A percentile compares a stretch with the other conserved stretches of the same genome.
Conservation (phyloP, 2,113 vertebrate species). For the Larimichthys crocea region DNA sequence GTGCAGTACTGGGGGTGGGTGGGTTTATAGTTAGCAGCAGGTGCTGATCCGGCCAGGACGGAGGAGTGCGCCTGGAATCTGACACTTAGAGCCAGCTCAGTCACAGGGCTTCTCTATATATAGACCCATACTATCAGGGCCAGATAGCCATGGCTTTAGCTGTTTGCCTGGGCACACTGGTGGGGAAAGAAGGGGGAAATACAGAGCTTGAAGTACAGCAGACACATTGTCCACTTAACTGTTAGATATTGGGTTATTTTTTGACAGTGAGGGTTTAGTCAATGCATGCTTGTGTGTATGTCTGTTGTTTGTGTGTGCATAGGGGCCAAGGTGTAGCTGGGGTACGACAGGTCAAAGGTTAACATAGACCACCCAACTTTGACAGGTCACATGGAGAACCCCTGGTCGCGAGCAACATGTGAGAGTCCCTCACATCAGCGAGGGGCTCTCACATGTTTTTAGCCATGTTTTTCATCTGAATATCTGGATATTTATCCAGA, state of each 20-base stretch:
- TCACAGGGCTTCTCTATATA: slow-evolving; percentile 87
- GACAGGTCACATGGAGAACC: slow-evolving; percentile 52
- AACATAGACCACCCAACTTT: slow-evolving; percentile 42
- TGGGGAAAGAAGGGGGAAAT: slow-evolving; percentile 37
- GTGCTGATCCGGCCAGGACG: slow-evolving; percentile 83
- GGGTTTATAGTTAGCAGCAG: slow-evolving; percentile 88
- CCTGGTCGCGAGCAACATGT: slow-evolving; percentile 31
- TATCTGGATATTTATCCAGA: not conserved
- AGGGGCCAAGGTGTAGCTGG: not conserved
- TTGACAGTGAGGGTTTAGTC: not conserved
- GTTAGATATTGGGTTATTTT: not conserved
- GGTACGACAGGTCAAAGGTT: slow-evolving; percentile 62
- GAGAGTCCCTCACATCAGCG: not conserved
- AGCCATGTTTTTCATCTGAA: not conserved
- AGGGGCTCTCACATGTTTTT: slow-evolving; percentile 28
- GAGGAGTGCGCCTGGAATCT: slow-evolving; percentile 84
- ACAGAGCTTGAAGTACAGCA: slow-evolving; percentile 21
- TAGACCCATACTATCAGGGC: slow-evolving; percentile 83
- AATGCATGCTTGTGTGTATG: not conserved
- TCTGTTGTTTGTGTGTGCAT: not conserved
- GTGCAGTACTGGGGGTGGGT: slow-evolving; percentile 55
- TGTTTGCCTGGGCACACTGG: slow-evolving; percentile 35
- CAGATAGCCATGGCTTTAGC: slow-evolving; percentile 70
- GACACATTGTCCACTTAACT: slow-evolving; percentile 36
- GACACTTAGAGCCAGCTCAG: slow-evolving; percentile 84